Conservation (phyloP, 2,113 vertebrate species). For the Engystomops pustulosus region DNA sequence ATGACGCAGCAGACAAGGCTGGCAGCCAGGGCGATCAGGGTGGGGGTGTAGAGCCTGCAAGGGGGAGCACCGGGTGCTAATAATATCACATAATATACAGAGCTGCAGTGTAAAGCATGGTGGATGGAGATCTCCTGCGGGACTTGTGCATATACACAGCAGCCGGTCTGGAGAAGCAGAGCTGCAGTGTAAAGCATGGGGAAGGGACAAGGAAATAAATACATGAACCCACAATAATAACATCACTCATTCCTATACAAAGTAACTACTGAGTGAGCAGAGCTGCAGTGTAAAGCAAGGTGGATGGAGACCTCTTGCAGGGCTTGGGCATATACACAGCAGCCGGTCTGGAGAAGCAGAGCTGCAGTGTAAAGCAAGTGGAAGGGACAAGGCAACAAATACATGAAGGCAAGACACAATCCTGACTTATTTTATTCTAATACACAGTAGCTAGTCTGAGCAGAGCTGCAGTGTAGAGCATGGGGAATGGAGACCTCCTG, state of each 20-base stretch:
- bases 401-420: no score
- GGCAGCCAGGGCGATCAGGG: constrained; percentile 72
- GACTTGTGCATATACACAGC: neutral
- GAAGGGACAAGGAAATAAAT: no score
- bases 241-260: no score
- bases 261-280: no score
- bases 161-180: neutral
- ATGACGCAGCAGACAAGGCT: constrained; percentile 76
- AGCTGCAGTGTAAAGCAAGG: no score
- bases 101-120: no score
- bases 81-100: neutral
- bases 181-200: neutral
- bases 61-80: neutral
- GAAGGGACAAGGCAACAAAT: no score
- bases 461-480: no score
- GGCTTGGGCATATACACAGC: neutral
- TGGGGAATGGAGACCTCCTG: no score
- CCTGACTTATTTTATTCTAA: no score
- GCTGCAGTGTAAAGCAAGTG: neutral
- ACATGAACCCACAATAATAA: no score
- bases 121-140: neutral
- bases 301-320: neutral
- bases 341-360: neutral
- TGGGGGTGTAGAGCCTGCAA: constrained; percentile 76
- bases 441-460: no score